Evolutionary conservation across 2,797 vertebrate genomes (phyloP).

Genomic region (Merluccius polli): DNA sequence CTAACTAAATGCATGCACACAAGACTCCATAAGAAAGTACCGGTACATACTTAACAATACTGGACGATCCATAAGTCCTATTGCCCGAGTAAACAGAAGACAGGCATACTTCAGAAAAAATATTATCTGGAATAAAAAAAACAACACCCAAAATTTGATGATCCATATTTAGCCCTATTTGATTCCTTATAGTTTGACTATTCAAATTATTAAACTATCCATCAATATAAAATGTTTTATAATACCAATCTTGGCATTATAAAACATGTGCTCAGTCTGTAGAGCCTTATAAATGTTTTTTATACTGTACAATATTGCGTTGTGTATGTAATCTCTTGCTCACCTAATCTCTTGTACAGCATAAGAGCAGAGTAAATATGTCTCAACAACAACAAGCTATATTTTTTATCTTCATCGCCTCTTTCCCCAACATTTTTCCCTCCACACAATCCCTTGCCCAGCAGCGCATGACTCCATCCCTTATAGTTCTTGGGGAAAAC

Average conservation of each 20-base stretch:
- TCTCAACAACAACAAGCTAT: not conserved
- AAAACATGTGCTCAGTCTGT: not conserved
- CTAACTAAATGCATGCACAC: too few relatives aligned
- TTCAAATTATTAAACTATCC: not conserved
- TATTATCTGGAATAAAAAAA: not conserved
- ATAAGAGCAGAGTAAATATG: not conserved
- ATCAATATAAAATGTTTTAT: not conserved
- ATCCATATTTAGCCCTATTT: not conserved
- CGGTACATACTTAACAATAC: not conserved
- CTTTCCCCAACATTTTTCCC: slow-evolving; percentile 9
- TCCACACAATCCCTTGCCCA: slow-evolving; percentile 35
- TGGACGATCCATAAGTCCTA: not conserved
- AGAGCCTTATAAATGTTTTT: not conserved
- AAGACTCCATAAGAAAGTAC: not conserved
- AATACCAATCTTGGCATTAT: not conserved
- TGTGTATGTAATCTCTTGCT: not conserved
- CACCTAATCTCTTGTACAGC: not conserved
- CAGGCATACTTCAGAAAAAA: not conserved
- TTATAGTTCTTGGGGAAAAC: slow-evolving; percentile 11
- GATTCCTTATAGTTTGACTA: not conserved
- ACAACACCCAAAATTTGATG: not conserved
- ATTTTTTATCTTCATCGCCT: not conserved
- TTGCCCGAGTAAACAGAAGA: too few relatives aligned
- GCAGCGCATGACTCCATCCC: slow-evolving; percentile 30
- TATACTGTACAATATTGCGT: not conserved